These are phyloP conservation scores for Gobionotothen gibberifrons DNA, from an alignment of 2,797 vertebrate species.

Conservation along the genomic window DNA sequence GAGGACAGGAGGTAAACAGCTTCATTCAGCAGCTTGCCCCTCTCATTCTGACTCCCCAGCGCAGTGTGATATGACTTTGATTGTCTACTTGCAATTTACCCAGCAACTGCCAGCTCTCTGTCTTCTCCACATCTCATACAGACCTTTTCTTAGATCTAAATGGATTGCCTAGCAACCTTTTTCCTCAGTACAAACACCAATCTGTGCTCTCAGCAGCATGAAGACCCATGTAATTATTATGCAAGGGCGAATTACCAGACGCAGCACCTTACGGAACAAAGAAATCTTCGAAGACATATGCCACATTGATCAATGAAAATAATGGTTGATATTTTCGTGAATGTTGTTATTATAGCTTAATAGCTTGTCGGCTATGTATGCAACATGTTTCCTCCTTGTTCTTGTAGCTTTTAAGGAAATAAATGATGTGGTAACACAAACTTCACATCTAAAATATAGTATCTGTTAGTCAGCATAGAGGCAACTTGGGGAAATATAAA, in stretches of 20 bases:
- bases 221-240: slow-evolving; percentile 64
- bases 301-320: slow-evolving; percentile 4
- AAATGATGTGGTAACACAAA: background rate
- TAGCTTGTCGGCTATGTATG: background rate
- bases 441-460: slow-evolving; percentile 7
- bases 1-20: slow-evolving; percentile 52
- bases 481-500: slow-evolving; percentile 28
- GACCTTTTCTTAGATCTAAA: slow-evolving; percentile 75
- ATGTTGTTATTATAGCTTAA: too few species aligned
- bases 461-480: slow-evolving; percentile 12
- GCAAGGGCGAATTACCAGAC: slow-evolving; percentile 41
- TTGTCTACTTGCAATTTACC: slow-evolving; percentile 76
- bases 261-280: slow-evolving; percentile 20
- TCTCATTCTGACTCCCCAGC: slow-evolving; percentile 53
- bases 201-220: slow-evolving; percentile 54
- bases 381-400: background rate
- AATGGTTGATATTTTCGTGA: background rate
- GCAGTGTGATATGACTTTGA: slow-evolving; percentile 73
- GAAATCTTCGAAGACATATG: slow-evolving; percentile 5
- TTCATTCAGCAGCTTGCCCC: slow-evolving; percentile 44
- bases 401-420: background rate
- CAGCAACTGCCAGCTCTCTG: slow-evolving; percentile 71
- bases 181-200: slow-evolving; percentile 66
- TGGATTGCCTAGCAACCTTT: slow-evolving; percentile 83
- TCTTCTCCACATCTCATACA: slow-evolving; percentile 70